Evolutionary conservation across 2,797 vertebrate species (phyloP).

Genomic region (Rhabdomys pumilio): DNA sequence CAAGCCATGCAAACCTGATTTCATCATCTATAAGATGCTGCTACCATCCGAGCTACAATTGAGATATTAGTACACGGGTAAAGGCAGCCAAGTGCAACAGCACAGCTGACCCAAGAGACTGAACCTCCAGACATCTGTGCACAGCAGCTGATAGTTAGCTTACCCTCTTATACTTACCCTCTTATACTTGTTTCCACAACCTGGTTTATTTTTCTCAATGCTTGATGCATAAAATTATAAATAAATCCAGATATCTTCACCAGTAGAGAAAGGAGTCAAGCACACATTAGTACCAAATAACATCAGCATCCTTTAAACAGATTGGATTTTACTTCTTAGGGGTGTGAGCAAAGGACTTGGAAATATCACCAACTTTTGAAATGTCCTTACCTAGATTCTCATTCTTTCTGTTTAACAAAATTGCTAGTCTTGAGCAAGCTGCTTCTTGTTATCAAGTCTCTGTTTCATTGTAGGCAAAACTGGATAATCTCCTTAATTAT

Average conservation of each 20-base stretch:
- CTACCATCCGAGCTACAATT: not conserved
- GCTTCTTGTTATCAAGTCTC: not conserved
- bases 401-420: not conserved
- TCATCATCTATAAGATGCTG: not conserved
- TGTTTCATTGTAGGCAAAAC: not conserved
- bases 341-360: not conserved
- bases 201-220: conserved; percentile 36
- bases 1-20: conserved; percentile 33
- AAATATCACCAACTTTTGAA: conserved; percentile 17
- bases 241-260: conserved; percentile 38
- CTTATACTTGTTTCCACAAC: not conserved
- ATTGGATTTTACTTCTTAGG: conserved; percentile 1
- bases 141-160: not conserved
- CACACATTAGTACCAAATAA: not conserved
- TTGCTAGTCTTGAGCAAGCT: not conserved
- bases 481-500: not conserved
- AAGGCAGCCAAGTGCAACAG: not conserved
- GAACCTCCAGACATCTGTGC: conserved; percentile 30
- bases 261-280: conserved; percentile 42
- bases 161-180: conserved; percentile 6
- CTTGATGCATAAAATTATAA: conserved; percentile 35
- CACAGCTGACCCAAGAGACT: not conserved
- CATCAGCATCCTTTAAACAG: not conserved
- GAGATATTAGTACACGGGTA: not conserved
- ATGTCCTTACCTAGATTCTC: conserved; percentile 37